Base-by-base conservation (phyloP, 2,888 invertebrate species). In the Nebria salina region DNA sequence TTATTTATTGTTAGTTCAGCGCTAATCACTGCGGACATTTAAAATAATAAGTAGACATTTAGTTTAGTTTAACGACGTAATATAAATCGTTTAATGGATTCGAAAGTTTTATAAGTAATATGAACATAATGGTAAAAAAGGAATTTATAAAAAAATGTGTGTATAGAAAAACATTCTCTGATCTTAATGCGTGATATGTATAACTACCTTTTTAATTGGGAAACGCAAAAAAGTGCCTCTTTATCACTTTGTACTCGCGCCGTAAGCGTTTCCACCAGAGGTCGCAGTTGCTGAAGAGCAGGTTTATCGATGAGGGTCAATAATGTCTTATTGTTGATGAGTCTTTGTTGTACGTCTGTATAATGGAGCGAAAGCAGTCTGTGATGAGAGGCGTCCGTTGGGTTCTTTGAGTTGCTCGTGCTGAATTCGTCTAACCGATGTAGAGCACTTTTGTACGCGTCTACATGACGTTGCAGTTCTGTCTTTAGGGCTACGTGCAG, bases 301-400 rank as follows among this genome's bases (percentile, higher is more conserved):
- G 95, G 94, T 87, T 96, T 96, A 86, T 95, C 95, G 84, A 97
- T 90, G 82, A 96, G 94, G 72, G 97, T 97, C 83, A 97, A 90
- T 65, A 97, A 90, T 0, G 96, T 95, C 89, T 97, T 97, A 90
- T 98, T 97, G 89, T 97, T 97, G 86, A 97, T 97, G 78, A 98
- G 91, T 0, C 97, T 90, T 84, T 96, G 94, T 88, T 97, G 97
- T 75, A 98, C 96, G 87, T 97, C 97, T 8, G 93, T 92, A 86
- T 96, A 95, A 76, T 93, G 94, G 81, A 97, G 91, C 75, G 96
- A 95, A 83, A 98, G 90, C 73, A 97, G 93, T 34, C 97, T 91
- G 89, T 97, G 97, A 90, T 98, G 97, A 68, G 96, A 96, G 0
- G 96, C 95, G 65, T 95, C 93, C 0, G 95, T 95, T 26, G 96